A percentile compares a stretch with the other conserved stretches of the same genome.
These are phyloP conservation scores for Passer domesticus DNA, from an alignment of 2,113 vertebrate species.

Conservation along the genomic window DNA sequence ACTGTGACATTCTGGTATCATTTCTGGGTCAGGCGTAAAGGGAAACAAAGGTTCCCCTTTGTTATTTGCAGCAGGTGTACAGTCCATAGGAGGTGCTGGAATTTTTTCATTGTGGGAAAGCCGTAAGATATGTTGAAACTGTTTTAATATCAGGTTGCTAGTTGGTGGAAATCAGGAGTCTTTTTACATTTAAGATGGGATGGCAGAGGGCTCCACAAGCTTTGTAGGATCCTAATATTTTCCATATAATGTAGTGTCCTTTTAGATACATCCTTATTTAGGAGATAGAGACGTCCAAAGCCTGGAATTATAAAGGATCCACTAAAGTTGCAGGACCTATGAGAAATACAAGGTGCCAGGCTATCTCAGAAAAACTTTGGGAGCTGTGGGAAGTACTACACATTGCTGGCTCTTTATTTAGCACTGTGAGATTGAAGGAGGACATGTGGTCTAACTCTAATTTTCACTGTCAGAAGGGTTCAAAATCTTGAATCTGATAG, in stretches of 20 bases:
- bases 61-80: not conserved
- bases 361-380: not conserved
- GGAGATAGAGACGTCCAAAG: not conserved
- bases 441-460: not conserved
- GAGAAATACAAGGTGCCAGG: not conserved
- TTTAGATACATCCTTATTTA: not conserved
- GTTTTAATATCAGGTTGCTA: not conserved
- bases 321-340: not conserved
- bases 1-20: not conserved
- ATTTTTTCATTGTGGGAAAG: not conserved
- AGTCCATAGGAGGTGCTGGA: not conserved
- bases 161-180: not conserved
- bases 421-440: not conserved
- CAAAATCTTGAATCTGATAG: not conserved
- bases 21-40: not conserved
- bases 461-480: not conserved
- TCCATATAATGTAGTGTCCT: not conserved
- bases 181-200: not conserved
- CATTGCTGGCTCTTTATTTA: not conserved
- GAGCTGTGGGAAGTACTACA: not conserved
- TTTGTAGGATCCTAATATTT: not conserved
- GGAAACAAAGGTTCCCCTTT: not conserved
- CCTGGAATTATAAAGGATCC: not conserved
- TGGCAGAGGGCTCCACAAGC: not conserved
- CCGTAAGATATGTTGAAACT: not conserved